Percentiles rank a stretch among this genome's conserved stretches.
phyloP scores from a whole-genome alignment of 1,140 invertebrate species.

The Ericerus pela region DNA sequence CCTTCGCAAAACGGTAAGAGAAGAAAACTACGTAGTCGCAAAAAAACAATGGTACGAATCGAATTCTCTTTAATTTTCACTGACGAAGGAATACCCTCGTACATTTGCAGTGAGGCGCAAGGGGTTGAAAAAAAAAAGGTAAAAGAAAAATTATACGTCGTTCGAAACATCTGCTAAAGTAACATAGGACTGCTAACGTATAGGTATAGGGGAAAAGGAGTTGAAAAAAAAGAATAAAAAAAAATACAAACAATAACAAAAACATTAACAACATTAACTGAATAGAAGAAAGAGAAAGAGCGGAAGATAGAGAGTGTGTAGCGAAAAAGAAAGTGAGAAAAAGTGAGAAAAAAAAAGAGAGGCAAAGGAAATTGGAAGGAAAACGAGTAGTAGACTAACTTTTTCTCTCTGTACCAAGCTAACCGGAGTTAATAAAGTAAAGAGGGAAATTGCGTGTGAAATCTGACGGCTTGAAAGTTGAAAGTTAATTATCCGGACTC shows the following conservation, averaged over 20 bases:
- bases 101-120: too few species aligned
- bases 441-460: conserved; percentile 10
- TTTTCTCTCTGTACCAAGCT: too few species aligned
- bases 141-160: conserved; percentile 11
- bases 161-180: conserved; percentile 7
- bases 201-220: neutral
- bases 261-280: too few species aligned
- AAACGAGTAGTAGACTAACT: neutral
- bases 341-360: neutral
- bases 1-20: too few species aligned
- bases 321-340: neutral
- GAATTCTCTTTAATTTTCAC: too few species aligned
- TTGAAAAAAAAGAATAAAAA: neutral
- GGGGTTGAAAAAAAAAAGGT: too few species aligned
- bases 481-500: conserved; percentile 8
- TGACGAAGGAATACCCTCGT: too few species aligned
- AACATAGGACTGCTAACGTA: neutral
- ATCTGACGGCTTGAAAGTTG: conserved; percentile 5
- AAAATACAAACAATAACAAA: too few species aligned
- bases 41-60: too few species aligned
- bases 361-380: neutral
- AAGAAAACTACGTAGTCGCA: too few species aligned
- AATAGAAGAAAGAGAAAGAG: too few species aligned
- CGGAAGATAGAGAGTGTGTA: neutral
- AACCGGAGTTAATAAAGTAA: conserved; percentile 4